These are phyloP conservation scores for Pocillopora grandis DNA, from an alignment of 92 coral and sea anemone species.

Conservation along the genomic window DNA sequence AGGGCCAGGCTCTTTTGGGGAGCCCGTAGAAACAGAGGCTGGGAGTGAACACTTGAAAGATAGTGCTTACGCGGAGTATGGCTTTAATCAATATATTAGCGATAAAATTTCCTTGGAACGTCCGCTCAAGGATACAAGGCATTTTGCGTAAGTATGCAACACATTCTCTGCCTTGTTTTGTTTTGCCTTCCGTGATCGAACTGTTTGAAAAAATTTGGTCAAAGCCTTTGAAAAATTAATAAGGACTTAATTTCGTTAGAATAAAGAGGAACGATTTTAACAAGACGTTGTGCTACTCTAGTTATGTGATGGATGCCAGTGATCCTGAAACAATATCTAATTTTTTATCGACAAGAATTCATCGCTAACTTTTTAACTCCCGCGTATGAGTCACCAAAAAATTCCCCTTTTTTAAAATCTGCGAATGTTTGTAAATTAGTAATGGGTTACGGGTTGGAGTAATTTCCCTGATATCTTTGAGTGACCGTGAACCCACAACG, in stretches of 20 bases:
- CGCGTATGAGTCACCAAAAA: too few relatives aligned
- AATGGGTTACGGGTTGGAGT: too few relatives aligned
- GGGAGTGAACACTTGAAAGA: constrained; percentile 70
- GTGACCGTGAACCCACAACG: too few relatives aligned
- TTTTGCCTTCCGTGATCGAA: constrained; percentile 1
- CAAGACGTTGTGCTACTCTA: too few relatives aligned
- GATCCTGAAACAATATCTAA: too few relatives aligned
- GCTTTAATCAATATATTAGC: constrained; percentile 92
- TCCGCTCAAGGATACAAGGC: constrained; percentile 83
- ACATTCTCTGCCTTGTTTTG: not conserved
- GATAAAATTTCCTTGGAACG: constrained; percentile 90
- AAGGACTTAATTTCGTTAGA: not conserved
- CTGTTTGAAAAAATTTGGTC: constrained; percentile 22
- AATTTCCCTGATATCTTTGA: too few relatives aligned
- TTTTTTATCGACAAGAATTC: too few relatives aligned
- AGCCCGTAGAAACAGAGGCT: constrained; percentile 77
- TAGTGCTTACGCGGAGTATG: constrained; percentile 78
- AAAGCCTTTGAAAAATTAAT: constrained; percentile 19
- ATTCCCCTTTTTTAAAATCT: too few relatives aligned
- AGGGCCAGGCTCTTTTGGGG: constrained; percentile 90
- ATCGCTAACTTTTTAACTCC: too few relatives aligned
- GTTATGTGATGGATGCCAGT: too few relatives aligned
- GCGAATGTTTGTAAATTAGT: too few relatives aligned
- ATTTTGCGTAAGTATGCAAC: constrained; percentile 71
- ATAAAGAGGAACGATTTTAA: too few relatives aligned